phyloP scores from a whole-genome alignment of 2,888 invertebrate species.

The Tuta absoluta region DNA sequence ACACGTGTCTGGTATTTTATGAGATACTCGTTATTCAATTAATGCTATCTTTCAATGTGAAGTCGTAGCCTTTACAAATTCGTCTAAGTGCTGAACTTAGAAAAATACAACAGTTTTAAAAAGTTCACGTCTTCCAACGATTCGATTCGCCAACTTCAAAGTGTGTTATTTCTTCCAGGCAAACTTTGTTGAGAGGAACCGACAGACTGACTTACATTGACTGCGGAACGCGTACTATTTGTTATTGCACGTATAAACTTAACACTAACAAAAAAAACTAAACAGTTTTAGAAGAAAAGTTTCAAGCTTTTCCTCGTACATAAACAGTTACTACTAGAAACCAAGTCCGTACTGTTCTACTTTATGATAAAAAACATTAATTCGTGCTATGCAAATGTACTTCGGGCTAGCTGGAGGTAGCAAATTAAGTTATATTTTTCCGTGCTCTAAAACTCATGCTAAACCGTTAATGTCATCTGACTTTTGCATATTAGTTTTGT shows the following conservation, averaged over 20 bases:
- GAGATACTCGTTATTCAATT: neutral
- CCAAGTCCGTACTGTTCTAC: too few relatives aligned
- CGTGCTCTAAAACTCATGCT: too few relatives aligned
- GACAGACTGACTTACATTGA: slow-evolving; percentile 57
- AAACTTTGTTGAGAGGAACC: slow-evolving; percentile 64
- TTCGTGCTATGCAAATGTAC: too few relatives aligned
- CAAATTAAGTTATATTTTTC: too few relatives aligned
- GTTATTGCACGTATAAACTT: slow-evolving; percentile 28
- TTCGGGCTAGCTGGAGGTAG: too few relatives aligned
- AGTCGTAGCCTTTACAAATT: slow-evolving; percentile 47
- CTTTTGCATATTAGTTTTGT: too few relatives aligned
- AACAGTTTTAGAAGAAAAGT: neutral
- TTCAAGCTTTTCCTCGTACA: neutral
- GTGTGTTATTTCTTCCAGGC: slow-evolving; percentile 71
- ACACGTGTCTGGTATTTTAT: neutral
- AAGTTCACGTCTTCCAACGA: slow-evolving; percentile 69
- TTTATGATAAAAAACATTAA: too few relatives aligned
- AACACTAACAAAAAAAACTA: slow-evolving; percentile 21
- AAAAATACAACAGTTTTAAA: slow-evolving; percentile 70
- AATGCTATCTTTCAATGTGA: neutral
- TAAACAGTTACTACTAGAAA: neutral
- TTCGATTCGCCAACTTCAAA: slow-evolving; percentile 75
- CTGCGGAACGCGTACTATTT: slow-evolving; percentile 50
- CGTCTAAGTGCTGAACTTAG: slow-evolving; percentile 62
- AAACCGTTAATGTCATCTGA: too few relatives aligned